Percentiles rank a stretch among this genome's conserved stretches.
Conservation (phyloP, 2,888 invertebrate genomes). For the Eurytoma adleriae region DNA sequence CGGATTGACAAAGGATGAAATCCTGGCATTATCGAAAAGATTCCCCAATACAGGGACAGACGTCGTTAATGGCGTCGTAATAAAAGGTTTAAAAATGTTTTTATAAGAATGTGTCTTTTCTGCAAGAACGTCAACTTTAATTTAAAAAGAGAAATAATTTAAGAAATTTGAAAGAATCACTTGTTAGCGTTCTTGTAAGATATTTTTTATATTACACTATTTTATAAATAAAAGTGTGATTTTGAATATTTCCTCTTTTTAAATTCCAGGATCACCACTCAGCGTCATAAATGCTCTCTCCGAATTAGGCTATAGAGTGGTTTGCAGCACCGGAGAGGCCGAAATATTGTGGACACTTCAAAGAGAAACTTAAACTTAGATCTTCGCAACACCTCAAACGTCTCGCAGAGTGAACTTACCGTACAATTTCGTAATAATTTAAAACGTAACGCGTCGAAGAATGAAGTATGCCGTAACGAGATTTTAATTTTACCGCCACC, state of each 20-base stretch:
- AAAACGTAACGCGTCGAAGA: conserved; percentile 34
- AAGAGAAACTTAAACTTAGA: conserved; percentile 80
- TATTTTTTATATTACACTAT: conserved; percentile 15
- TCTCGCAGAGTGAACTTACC: conserved; percentile 22
- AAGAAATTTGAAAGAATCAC: background rate
- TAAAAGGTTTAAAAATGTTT: conserved; percentile 77
- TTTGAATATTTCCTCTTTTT: conserved; percentile 59
- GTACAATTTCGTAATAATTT: conserved; percentile 35
- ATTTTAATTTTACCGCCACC: conserved; percentile 36
- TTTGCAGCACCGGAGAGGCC: conserved; percentile 87
- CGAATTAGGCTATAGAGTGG: conserved; percentile 87
- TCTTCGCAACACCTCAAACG: conserved; percentile 3
- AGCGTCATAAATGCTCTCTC: conserved; percentile 85
- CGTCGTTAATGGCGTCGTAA: conserved; percentile 85
- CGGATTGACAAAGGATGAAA: conserved; percentile 85
- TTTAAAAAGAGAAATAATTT: background rate
- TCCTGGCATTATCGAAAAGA: conserved; percentile 83
- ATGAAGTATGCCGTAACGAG: conserved; percentile 18
- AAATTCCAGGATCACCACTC: conserved; percentile 79
- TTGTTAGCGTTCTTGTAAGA: background rate
- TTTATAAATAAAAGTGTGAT: conserved; percentile 33
- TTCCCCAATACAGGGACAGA: conserved; percentile 81
- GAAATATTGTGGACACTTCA: conserved; percentile 91
- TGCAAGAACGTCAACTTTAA: background rate
- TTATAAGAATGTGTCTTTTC: background rate